A percentile compares a stretch with the other conserved stretches of the same genome.
Conservation (phyloP, 2,797 vertebrate species). For the Todus mexicanus region DNA sequence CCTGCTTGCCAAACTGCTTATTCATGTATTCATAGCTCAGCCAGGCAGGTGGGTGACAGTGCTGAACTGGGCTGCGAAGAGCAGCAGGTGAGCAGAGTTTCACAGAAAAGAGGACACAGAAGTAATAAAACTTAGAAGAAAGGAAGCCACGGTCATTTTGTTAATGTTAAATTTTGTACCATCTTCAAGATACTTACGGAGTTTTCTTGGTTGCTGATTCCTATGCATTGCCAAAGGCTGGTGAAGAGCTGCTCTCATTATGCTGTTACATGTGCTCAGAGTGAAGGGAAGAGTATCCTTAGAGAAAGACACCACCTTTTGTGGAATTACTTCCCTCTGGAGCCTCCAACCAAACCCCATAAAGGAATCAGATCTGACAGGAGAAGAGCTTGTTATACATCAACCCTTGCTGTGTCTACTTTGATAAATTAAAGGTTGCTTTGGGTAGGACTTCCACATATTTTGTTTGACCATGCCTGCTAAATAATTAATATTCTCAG, state of each 20-base stretch:
- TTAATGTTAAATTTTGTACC: neutral
- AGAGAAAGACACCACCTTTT: neutral
- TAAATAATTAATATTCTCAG: constrained; percentile 1
- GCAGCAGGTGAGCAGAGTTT: neutral
- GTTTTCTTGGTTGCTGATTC: neutral
- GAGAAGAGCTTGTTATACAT: neutral
- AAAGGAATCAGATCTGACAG: neutral
- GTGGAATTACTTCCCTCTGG: neutral
- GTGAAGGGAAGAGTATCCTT: neutral
- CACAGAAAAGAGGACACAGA: neutral
- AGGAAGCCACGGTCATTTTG: neutral
- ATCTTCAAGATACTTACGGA: neutral
- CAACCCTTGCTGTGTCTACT: neutral
- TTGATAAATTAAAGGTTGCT: neutral
- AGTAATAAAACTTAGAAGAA: neutral
- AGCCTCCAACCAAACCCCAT: neutral
- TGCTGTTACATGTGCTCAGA: neutral
- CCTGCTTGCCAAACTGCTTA: neutral
- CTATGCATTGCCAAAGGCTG: neutral
- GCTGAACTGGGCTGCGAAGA: neutral
- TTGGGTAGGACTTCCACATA: neutral
- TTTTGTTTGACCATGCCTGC: neutral
- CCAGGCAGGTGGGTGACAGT: neutral
- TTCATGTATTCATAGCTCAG: neutral
- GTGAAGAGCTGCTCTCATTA: neutral